Base-by-base conservation (phyloP, 2,888 invertebrate species). In the Spisula solida region DNA sequence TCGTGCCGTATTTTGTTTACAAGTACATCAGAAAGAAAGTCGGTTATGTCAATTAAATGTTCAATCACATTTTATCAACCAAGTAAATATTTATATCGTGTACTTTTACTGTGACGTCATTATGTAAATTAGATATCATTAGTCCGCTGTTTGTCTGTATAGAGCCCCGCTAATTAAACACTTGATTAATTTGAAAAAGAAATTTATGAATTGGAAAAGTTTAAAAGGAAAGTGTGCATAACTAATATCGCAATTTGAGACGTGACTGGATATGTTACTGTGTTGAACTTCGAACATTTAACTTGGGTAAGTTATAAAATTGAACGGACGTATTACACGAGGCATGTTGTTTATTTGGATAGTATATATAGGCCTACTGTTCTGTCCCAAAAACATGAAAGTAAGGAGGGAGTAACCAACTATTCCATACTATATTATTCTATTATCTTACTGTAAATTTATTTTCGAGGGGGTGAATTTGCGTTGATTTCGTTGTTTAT, bases 121-220 rank as follows among this genome's bases (percentile, higher is more conserved):
- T 81, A 81, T 81, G 81, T 60, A 81, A 81, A 81, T 81, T 48
- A n/a, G 6, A n/a, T 60, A 20, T 60, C 1, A n/a, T n/a, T n/a
- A 20, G 25, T 66, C 4, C 10, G n/a, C 25, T 66, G 8, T 25
- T 1, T 25, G n/a, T 25, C 10, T 66, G n/a, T n/a, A 66, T 25
- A 66, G n/a, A 20, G 0, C 10, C 6, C 60, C n/a, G 2, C 51
- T 25, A 66, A 66, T 66, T n/a, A 66, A 25, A 66, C 25, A 66
- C 25, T n/a, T 6, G 60, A 66, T 66, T 66, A 66, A 66, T n/a
- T 66, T 25, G 25, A 10, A n/a, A 25, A 56, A 25, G 60, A 66
- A 66, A 66, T 66, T n/a, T 25, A 66, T 66, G 60, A 66, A 66
- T 66, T 66, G 60, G 60, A 66, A 66, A 66, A 25, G 60, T 66